Evolutionary conservation across 2,888 invertebrate species (phyloP), one percentile per base, ranked within the genome.

Genomic region (Meliscaeva auricollis): DNA sequence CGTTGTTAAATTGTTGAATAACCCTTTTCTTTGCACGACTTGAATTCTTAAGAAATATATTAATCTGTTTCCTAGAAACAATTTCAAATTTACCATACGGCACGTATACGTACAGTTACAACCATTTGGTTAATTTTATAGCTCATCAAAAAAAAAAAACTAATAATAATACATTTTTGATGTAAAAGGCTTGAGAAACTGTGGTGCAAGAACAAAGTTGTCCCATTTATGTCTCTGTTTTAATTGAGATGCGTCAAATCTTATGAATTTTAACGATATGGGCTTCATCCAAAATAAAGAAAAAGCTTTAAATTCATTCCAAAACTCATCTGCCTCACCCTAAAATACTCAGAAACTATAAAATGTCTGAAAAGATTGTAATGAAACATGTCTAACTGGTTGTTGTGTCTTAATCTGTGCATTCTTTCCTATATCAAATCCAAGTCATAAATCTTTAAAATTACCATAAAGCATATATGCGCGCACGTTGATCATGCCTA

Each of bases 381-480:
- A 15, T 26, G 0, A 20, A 2, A 0, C n/a, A 35, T 15, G 2
- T 2, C 9, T 4, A 17, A 32, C 8, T 15, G 32, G n/a, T n/a
- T n/a, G n/a, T n/a, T 35, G n/a, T 13, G 1, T 4, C n/a, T 60
- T 44, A 22, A 41, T 26, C 22, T n/a, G 22, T 2, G n/a, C 3
- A 60, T 17, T 35, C 41, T n/a, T 13, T 7, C 0, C 9, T 22
- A 22, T n/a, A 26, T 8, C 3, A 60, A 60, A 41, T n/a, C 8
- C n/a, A 26, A 64, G 64, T 46, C 46, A 8, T 64, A 64, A 64
- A 38, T 62, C 46, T n/a, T 15, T 26, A 38, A 50, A 60, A 54
- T 77, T 52, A 26, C 41, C 46, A 54, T 72, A 56, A 78, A 70
- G 44, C 44, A 62, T 56, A 20, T n/a, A 13, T 9, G 20, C 32